Evolutionary conservation across 2,113 vertebrate genomes (phyloP).

Genomic region (Datnioides undecimradiatus): DNA sequence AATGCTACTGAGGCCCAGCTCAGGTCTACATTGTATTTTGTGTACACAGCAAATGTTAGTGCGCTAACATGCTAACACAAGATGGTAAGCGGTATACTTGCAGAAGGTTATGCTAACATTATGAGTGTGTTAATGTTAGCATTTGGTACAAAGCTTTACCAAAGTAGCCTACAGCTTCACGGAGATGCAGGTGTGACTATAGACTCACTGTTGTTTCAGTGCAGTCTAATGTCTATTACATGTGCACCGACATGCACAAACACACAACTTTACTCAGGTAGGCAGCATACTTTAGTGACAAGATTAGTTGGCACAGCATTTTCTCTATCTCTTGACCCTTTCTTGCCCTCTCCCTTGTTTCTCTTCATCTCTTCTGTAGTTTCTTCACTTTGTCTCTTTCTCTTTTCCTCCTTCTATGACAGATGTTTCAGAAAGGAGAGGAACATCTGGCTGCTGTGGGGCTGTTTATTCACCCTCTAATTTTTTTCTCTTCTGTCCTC

Average conservation of each 20-base stretch:
- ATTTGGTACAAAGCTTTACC: too few species aligned
- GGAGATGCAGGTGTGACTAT: too few species aligned
- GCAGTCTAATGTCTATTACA: background rate
- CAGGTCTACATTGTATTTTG: too few species aligned
- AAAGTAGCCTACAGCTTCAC: too few species aligned
- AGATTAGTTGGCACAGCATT: background rate
- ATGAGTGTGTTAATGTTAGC: too few species aligned
- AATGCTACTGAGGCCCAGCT: too few species aligned
- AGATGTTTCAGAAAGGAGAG: slow-evolving; percentile 67
- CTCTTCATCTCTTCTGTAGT: slow-evolving; percentile 3
- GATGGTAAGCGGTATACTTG: too few species aligned
- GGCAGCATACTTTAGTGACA: background rate
- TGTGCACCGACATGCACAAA: background rate
- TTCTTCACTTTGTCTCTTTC: background rate
- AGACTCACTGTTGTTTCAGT: too few species aligned
- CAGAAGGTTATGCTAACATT: too few species aligned
- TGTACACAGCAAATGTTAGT: too few species aligned
- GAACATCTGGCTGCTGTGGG: slow-evolving; percentile 74
- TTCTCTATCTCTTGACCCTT: background rate
- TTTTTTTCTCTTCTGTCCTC: slow-evolving; percentile 25
- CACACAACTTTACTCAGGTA: background rate
- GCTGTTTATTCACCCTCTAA: slow-evolving; percentile 65
- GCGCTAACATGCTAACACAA: background rate
- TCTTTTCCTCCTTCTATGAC: slow-evolving; percentile 33
- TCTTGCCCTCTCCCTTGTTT: background rate